phyloP scores from a whole-genome alignment of 2,113 vertebrate genomes.

The Xenopus borealis region DNA sequence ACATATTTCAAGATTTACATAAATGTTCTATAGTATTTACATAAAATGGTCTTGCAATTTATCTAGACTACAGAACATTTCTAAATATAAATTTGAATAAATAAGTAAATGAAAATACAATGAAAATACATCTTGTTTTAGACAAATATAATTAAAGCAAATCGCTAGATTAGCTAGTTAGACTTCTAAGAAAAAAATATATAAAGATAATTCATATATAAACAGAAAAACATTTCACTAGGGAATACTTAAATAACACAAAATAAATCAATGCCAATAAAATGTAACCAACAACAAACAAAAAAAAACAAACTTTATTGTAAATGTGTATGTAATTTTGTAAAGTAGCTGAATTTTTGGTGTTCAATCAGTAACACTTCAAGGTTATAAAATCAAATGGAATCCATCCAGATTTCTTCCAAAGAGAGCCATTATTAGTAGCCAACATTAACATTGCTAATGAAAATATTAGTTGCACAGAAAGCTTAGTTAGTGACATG shows the following conservation, averaged over 20 bases:
- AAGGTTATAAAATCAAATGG: conserved; percentile 58
- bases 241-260: background rate
- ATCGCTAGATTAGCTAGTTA: no score
- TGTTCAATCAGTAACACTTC: conserved; percentile 59
- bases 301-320: conserved; percentile 10
- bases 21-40: no score
- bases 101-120: no score
- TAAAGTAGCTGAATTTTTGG: background rate
- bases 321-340: background rate
- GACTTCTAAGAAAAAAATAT: no score
- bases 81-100: no score
- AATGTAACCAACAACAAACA: conserved; percentile 27
- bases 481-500: conserved; percentile 76
- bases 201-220: background rate
- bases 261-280: conserved; percentile 13
- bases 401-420: conserved; percentile 50
- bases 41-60: no score
- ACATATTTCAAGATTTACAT: background rate
- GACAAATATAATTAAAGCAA: no score
- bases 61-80: no score
- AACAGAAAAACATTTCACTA: background rate
- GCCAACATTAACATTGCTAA: conserved; percentile 65
- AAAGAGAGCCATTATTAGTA: conserved; percentile 55
- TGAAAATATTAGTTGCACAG: conserved; percentile 63
- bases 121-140: no score